Base-by-base conservation (phyloP, 2,113 vertebrate genomes). In the Oenanthe oenanthe region DNA sequence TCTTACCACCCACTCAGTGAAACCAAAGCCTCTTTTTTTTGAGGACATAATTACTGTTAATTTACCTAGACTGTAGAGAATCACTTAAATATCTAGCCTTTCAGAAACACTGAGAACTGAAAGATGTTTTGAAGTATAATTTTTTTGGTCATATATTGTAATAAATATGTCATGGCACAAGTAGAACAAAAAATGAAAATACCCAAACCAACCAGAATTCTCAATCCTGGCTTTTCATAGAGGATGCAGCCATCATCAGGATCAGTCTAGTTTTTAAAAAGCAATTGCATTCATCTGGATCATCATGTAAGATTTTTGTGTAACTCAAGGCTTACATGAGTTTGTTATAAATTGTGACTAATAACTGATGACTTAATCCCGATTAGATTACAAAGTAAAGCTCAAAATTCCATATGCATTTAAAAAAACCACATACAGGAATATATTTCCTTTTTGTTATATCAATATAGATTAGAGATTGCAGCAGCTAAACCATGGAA, bases 181-280 rank as follows among this genome's bases (percentile, higher is more conserved):
- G 12, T 29, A 54, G 8, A 79, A 63, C 2, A 42, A 42, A 85
- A 63, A 47, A 38, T 2, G 4, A 8, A 22, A 60, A 29, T 20
- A 1, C 1, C 0, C 28, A 50, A 28, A 2, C 3, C 1, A 40
- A 36, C 5, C 28, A 36, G 8, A 50, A 24, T 75, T 61, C 21
- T 47, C 31, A 5, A 71, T 29, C n/a, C 56, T 85, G 38, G 17
- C 12, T 85, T 81, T 66, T 78, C 38, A 29, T 53, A 45, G 5
- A 58, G 19, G 4, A 84, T 50, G 47, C 7, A 42, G 4, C 9
- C 22, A 72, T 54, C 17, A 28, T 10, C 15, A 73, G 28, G 7
- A 53, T 57, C 1, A 1, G 25, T 10, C 21, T 53, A 28, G 25
- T 58, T 71, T 78, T 58, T 43, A 78, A 87, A 62, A 13, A 18